Evolutionary conservation across 2,113 vertebrate genomes (phyloP).

Genomic region (Thymallus thymallus): DNA sequence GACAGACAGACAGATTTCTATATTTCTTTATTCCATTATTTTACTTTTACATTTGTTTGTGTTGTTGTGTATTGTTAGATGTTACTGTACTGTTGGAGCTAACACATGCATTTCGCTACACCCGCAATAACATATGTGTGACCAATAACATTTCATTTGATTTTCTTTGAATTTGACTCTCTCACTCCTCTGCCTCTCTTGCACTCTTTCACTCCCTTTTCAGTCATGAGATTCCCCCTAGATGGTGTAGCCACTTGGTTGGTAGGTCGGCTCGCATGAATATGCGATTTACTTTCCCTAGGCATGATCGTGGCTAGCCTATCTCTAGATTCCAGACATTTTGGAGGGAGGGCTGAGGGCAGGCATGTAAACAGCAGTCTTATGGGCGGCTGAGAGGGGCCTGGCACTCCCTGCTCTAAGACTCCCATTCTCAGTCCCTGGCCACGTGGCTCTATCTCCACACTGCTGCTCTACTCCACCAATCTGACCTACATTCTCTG

Average conservation of each 20-base stretch:
- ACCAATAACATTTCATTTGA: no score
- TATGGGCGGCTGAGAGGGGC: background rate
- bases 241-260: no score
- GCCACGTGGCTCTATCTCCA: background rate
- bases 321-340: slow-evolving; percentile 13
- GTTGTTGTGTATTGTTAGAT: no score
- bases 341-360: background rate
- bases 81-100: no score
- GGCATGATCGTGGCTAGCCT: background rate
- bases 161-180: no score
- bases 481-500: background rate
- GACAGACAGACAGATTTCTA: no score
- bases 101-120: no score
- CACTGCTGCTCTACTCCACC: background rate
- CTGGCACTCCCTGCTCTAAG: background rate
- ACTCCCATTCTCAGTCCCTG: background rate
- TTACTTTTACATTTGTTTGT: no score
- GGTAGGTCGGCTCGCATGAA: background rate
- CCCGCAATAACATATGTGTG: no score
- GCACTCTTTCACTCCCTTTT: slow-evolving; percentile 11
- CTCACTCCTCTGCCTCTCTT: background rate
- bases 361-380: slow-evolving; percentile 15
- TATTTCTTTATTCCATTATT: no score
- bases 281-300: background rate
- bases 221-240: background rate